Percentiles rank a stretch among this genome's conserved stretches.
These are phyloP conservation scores for Lysandra bellargus DNA, from an alignment of 2,888 invertebrate species.

Conservation along the genomic window DNA sequence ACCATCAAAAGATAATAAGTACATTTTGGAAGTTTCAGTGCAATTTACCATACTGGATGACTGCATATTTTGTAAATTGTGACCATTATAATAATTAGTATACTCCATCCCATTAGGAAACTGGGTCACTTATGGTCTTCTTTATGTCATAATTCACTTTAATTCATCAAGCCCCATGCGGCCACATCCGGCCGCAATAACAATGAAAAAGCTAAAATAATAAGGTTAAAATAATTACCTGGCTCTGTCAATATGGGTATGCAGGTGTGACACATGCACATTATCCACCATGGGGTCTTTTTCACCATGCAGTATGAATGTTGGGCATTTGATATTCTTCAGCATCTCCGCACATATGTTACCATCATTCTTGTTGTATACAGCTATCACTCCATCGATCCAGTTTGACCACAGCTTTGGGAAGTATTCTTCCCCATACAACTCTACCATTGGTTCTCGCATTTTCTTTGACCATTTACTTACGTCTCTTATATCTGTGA, in stretches of 20 bases:
- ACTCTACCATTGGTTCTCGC: slow-evolving; percentile 84
- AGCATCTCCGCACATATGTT: slow-evolving; percentile 86
- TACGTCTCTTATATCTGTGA: slow-evolving; percentile 84
- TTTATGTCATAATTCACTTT: neutral
- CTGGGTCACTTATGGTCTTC: neutral
- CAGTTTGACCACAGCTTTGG: slow-evolving; percentile 85
- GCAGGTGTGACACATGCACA: slow-evolving; percentile 87
- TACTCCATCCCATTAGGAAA: neutral
- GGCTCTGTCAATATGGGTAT: slow-evolving; percentile 83
- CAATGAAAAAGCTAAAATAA: too few species aligned
- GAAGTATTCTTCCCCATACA: slow-evolving; percentile 88
- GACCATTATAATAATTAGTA: neutral
- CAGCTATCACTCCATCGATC: slow-evolving; percentile 82
- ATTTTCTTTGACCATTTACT: slow-evolving; percentile 89
- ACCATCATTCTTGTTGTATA: slow-evolving; percentile 83
- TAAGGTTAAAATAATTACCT: slow-evolving; percentile 69
- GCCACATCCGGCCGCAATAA: too few species aligned
- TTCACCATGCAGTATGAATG: slow-evolving; percentile 90
- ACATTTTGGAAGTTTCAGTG: neutral
- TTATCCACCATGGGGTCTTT: slow-evolving; percentile 89
- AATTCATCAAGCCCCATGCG: too few species aligned
- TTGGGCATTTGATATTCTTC: slow-evolving; percentile 85
- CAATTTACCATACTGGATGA: neutral
- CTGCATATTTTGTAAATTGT: neutral
- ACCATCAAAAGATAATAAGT: too few species aligned